These are phyloP conservation scores for Hoplodrina ambigua DNA, from an alignment of 2,888 invertebrate genomes.

Conservation along the genomic window DNA sequence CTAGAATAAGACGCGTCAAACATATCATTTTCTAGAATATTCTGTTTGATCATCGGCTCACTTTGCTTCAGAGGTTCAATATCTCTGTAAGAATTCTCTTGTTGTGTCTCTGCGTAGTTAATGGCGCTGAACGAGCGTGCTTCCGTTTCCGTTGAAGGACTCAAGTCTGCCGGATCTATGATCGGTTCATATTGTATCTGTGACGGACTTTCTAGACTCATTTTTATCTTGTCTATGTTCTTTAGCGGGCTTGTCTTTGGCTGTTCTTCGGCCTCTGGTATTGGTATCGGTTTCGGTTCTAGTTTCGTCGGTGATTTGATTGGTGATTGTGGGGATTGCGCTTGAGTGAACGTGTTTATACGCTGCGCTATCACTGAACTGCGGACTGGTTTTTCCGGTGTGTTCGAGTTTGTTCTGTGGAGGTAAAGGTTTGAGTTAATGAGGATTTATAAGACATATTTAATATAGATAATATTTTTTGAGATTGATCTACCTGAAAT, in stretches of 20 bases:
- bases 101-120: conserved; percentile 74
- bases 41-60: conserved; percentile 89
- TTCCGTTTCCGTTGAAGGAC: conserved; percentile 83
- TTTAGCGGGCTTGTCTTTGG: conserved; percentile 83
- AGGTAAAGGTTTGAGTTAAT: conserved; percentile 4
- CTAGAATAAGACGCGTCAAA: conserved; percentile 88
- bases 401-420: conserved; percentile 76
- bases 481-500: too few species aligned
- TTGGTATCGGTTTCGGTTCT: conserved; percentile 61
- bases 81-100: conserved; percentile 76
- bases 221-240: conserved; percentile 88
- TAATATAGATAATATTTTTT: too few species aligned
- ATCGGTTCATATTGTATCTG: conserved; percentile 89
- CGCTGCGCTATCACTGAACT: conserved; percentile 92
- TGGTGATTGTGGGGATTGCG: conserved; percentile 70
- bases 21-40: conserved; percentile 88
- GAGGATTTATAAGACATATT: too few species aligned
- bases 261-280: conserved; percentile 71
- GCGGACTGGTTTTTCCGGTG: conserved; percentile 92
- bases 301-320: conserved; percentile 71
- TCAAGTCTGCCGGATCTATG: conserved; percentile 84
- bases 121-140: conserved; percentile 84
- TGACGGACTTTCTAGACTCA: conserved; percentile 86
- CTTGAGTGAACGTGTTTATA: conserved; percentile 89
- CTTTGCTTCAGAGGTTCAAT: conserved; percentile 79